These are phyloP conservation scores for Gallinago solitaria DNA, from an alignment of 2,797 vertebrate genomes.

Conservation along the genomic window DNA sequence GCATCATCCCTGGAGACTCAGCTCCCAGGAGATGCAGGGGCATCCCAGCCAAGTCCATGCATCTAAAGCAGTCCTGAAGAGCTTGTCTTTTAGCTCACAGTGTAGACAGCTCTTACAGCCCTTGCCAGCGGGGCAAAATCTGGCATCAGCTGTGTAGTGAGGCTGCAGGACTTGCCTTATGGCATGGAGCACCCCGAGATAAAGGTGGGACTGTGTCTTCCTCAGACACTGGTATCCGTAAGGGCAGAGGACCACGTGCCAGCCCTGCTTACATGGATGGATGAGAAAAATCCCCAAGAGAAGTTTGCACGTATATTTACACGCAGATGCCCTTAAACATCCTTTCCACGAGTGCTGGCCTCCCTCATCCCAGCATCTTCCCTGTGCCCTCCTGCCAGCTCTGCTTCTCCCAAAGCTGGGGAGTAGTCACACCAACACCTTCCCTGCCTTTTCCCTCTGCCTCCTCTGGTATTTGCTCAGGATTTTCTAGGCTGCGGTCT, in stretches of 20 bases:
- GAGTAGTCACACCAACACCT: background rate
- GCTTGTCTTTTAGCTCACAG: background rate
- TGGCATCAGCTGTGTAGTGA: background rate
- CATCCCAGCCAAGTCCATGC: background rate
- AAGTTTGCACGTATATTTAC: background rate
- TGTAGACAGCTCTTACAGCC: fast-evolving
- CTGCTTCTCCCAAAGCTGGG: background rate
- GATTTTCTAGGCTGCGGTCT: background rate
- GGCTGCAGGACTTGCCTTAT: background rate
- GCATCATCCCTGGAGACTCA: background rate
- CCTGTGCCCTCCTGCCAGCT: background rate
- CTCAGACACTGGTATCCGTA: fast-evolving
- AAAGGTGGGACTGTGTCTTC: background rate
- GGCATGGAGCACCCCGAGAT: background rate
- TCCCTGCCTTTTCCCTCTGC: background rate
- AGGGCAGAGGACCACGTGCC: background rate
- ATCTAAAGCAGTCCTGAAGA: background rate
- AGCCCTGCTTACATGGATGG: background rate
- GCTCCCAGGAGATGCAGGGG: background rate
- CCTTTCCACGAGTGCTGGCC: background rate
- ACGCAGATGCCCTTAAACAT: background rate
- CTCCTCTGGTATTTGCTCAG: background rate
- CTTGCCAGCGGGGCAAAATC: background rate
- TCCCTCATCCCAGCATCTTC: background rate
- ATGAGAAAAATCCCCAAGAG: background rate